These are phyloP conservation scores for Struthio camelus DNA, from an alignment of 2,113 vertebrate genomes.

Conservation along the genomic window DNA sequence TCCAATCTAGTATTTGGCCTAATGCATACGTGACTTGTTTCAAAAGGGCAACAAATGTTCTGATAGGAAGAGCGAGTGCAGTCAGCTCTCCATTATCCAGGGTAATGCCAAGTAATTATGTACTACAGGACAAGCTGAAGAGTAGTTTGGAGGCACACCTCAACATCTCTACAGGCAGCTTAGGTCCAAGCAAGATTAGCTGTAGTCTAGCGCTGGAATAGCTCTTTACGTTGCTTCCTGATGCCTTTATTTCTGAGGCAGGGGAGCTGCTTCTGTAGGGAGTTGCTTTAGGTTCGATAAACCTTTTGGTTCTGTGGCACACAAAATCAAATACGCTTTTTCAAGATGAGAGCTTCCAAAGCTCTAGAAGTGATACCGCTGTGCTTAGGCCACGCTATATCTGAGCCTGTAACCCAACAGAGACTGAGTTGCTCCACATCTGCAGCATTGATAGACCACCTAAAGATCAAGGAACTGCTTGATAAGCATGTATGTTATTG, in stretches of 20 bases:
- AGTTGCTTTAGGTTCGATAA: neutral
- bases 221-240: no score
- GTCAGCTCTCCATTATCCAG: neutral
- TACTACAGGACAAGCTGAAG: neutral
- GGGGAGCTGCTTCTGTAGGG: neutral
- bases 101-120: neutral
- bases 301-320: neutral
- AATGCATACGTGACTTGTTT: neutral
- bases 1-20: rapidly evolving
- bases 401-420: neutral
- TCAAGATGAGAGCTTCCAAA: neutral
- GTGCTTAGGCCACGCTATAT: rapidly evolving
- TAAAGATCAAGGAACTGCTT: neutral
- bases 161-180: neutral
- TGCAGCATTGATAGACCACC: neutral
- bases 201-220: no score
- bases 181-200: neutral
- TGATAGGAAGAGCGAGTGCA: neutral
- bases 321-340: neutral
- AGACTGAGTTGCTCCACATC: neutral
- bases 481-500: neutral
- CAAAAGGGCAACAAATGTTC: neutral
- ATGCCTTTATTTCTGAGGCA: neutral
- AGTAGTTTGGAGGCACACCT: neutral
- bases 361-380: neutral